Base-by-base conservation (phyloP, 2,888 invertebrate genomes). In the Graphium colonna region DNA sequence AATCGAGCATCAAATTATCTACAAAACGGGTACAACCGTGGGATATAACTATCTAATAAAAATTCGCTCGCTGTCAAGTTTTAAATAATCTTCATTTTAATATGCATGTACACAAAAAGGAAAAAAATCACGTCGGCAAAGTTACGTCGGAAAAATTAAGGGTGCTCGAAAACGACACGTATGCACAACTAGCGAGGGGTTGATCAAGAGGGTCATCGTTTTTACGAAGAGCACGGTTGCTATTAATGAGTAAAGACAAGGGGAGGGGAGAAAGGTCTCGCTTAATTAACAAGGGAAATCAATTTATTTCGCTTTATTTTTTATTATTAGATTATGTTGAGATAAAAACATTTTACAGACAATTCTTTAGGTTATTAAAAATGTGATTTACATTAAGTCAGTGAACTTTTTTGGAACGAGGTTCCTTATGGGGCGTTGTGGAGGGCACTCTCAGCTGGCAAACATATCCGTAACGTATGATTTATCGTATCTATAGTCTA, bases 141-240 rank as follows among this genome's bases (percentile, higher is more conserved):
- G 52, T 48, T 43, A 48, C 48, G 52, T 48, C 38, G 43, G 43
- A 31, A 43, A 53, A 53, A 31, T 47, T 56, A 55, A 60, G 62
- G 59, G 60, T 56, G 55, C 63, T 63, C 54, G 60, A 63, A 58
- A 61, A 52, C 63, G 68, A 71, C 75, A 70, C 73, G 73, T 76
- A 66, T 75, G 75, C 75, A 75, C 63, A 73, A 73, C 76, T 72
- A 67, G 67, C 61, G 64, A 63, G 67, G 67, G 65, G 61, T 64
- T 57, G 60, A 60, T 60, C n/a, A 49, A 62, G 58, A 53, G 54
- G 44, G 49, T 49, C 54, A 54, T 50, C 54, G 52, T 53, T 53
- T 59, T 55, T 51, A 44, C 31, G 13, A 52, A 52, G 51, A 49
- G 46, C 42, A 46, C 49, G 41, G 50, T 33, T 36, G 49, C 49